Percentiles rank a stretch among this genome's conserved stretches.
phyloP scores from a whole-genome alignment of 2,797 vertebrate species.

The Hylomyscus alleni region DNA sequence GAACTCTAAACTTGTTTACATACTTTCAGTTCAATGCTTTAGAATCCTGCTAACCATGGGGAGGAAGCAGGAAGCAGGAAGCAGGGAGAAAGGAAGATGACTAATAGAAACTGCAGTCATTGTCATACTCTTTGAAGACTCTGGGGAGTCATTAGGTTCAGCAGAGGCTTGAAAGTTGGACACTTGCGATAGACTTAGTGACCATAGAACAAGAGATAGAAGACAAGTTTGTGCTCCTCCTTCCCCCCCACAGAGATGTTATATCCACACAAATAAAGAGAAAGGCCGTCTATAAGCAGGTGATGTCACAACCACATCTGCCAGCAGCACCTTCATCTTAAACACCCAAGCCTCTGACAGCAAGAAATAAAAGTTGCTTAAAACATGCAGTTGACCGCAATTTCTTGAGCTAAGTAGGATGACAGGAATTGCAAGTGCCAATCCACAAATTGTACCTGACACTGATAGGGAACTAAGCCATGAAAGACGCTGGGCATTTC shows the following conservation, averaged over 20 bases:
- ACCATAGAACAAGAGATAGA: background rate
- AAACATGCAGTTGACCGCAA: background rate
- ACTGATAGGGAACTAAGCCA: background rate
- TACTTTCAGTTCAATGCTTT: background rate
- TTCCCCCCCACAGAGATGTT: background rate
- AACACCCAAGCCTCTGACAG: background rate
- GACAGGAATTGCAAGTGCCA: background rate
- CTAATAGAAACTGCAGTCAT: background rate
- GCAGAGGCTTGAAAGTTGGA: background rate
- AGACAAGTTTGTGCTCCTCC: background rate
- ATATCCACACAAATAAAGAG: background rate
- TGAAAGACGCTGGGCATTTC: background rate
- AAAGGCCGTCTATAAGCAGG: background rate
- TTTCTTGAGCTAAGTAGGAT: background rate
- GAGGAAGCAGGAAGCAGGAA: background rate
- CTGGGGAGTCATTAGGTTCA: background rate
- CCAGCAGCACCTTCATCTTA: background rate
- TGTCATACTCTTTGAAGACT: background rate
- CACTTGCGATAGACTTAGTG: background rate
- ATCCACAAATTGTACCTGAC: background rate
- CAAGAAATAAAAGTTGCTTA: background rate
- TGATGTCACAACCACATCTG: background rate
- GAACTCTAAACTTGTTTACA: background rate
- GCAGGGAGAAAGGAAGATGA: background rate
- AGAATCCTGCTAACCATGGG: background rate